A percentile compares a stretch with the other conserved stretches of the same genome.
Evolutionary conservation across 2,888 invertebrate species (phyloP).

Genomic region (Frankliniella fusca): DNA sequence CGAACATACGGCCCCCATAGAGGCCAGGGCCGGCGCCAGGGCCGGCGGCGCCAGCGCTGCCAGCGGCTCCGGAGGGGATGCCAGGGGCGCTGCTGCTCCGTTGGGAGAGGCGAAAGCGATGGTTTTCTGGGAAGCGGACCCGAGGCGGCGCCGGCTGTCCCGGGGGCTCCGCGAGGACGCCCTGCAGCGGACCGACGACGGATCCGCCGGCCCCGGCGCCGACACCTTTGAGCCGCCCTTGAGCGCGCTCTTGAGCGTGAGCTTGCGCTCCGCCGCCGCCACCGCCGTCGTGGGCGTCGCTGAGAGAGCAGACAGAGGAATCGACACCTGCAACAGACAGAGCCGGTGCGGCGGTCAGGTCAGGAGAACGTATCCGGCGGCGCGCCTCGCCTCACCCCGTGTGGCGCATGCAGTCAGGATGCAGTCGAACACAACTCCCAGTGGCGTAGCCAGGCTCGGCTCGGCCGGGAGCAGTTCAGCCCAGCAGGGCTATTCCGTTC

Average conservation of each 20-base stretch:
- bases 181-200: neutral
- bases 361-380: neutral
- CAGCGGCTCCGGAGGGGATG: neutral
- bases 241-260: conserved; percentile 11
- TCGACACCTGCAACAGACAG: conserved; percentile 11
- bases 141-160: neutral
- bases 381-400: neutral
- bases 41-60: neutral
- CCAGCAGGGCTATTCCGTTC: too few species aligned
- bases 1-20: conserved; percentile 6
- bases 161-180: neutral
- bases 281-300: neutral
- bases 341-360: neutral
- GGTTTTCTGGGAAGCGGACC: neutral
- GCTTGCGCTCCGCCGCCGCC: neutral
- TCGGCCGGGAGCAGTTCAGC: too few species aligned
- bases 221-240: neutral
- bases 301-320: neutral
- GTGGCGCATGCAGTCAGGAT: neutral
- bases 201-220: neutral
- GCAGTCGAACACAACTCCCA: neutral
- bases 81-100: conserved; percentile 11
- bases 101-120: conserved; percentile 15
- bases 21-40: neutral
- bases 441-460: too few species aligned